Evolutionary conservation across 2,113 vertebrate genomes (phyloP), one percentile per base, ranked within the genome.

Genomic region (Sula dactylatra): DNA sequence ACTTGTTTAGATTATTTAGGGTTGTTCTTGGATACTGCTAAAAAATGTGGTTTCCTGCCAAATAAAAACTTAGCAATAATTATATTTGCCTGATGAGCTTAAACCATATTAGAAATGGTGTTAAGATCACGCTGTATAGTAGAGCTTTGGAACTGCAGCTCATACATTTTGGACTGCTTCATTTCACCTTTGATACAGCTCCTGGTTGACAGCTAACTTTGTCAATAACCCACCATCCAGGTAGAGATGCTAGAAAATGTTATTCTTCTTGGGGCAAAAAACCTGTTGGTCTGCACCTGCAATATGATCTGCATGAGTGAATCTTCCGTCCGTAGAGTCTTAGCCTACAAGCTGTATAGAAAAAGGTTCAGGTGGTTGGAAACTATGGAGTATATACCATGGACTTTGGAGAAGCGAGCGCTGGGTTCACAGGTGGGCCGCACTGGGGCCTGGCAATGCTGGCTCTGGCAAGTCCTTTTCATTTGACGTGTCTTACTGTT

Each of bases 61-160:
- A 90, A 69, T 90, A 65, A 94, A 90, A 95, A 76, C 82, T 85
- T 87, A 90, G 90, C 73, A 69, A 82, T 94, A 89, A 85, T 90
- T 94, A 40, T 38, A 56, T 93, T 95, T 93, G 72, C 73, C 44
- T 85, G 81, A 85, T 52, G 47, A 91, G 64, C 56, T 81, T 80
- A 54, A 54, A 66, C 55, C 54, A 0, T 42, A 38, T 83, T 84
- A 66, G 76, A 70, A 69, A 14, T 36, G 47, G 32, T 45, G 12
- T 74, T 74, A 56, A 22, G 74, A 56, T 82, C 15, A 0, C 5
- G 14, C 55, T 82, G 61, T 31, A 31, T 85, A 70, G 13, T 2
- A 42, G 78, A 24, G 79, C 40, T 88, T 55, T 64, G 77, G 40
- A 95, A 18, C 7, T 88, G 69, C 47, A 78, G 54, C 80, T 80